Evolutionary conservation across 2,888 invertebrate genomes (phyloP).

Genomic region (Nymphalis urticae): DNA sequence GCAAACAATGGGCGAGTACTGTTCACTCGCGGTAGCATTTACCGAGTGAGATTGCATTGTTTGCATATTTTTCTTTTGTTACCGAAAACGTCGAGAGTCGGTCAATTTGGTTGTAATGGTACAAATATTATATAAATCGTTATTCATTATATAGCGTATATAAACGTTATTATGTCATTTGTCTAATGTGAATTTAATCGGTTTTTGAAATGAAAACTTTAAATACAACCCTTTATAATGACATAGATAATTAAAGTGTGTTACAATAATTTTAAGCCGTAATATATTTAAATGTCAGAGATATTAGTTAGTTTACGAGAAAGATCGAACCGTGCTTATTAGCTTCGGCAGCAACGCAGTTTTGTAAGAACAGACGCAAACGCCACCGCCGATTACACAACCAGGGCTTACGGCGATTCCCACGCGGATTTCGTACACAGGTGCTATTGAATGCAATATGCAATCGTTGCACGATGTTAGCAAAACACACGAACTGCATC

Average conservation of each 20-base stretch:
- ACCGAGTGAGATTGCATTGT: constrained; percentile 39
- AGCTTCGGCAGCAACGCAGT: constrained; percentile 31
- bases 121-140: background rate
- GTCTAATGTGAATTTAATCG: no score
- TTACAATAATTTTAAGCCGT: background rate
- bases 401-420: constrained; percentile 65
- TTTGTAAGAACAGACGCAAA: constrained; percentile 38
- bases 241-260: no score
- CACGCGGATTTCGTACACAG: constrained; percentile 79
- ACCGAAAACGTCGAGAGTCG: constrained; percentile 15
- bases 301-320: background rate
- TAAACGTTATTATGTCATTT: background rate
- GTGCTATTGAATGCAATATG: constrained; percentile 52
- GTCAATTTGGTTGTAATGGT: background rate
- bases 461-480: constrained; percentile 36
- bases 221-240: no score
- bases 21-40: constrained; percentile 49
- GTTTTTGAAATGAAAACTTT: no score
- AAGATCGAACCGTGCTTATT: constrained; percentile 23
- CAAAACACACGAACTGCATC: constrained; percentile 31
- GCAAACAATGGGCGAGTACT: constrained; percentile 56
- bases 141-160: background rate
- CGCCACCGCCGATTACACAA: constrained; percentile 62
- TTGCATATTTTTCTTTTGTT: constrained; percentile 26
- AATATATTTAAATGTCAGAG: background rate